A percentile compares a stretch with the other conserved stretches of the same genome.
These are phyloP conservation scores for Orchesellides sinensis DNA, from an alignment of 2,888 invertebrate species.

Conservation along the genomic window DNA sequence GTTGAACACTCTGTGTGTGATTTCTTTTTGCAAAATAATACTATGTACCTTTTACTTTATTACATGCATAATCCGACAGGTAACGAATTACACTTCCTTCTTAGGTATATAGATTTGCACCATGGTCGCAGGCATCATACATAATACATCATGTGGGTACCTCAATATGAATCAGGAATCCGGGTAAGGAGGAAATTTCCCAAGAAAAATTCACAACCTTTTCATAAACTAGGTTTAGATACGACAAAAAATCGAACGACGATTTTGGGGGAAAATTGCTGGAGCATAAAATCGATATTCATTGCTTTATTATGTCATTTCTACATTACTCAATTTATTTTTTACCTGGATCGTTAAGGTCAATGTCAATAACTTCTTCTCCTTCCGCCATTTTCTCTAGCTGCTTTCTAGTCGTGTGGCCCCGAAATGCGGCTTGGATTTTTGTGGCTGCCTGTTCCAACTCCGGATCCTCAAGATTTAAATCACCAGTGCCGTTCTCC, in stretches of 20 bases:
- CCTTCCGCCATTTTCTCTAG: conserved; percentile 65
- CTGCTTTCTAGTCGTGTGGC: conserved; percentile 69
- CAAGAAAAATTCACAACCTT: background rate
- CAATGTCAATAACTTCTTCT: conserved; percentile 74
- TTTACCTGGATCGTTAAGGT: conserved; percentile 74
- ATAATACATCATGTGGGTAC: background rate
- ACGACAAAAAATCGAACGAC: background rate
- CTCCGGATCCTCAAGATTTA: conserved; percentile 72
- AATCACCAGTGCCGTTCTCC: conserved; percentile 62
- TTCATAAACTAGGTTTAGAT: too few species aligned
- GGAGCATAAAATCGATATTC: too few species aligned
- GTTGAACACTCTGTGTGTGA: conserved; percentile 1
- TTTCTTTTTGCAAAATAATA: too few species aligned
- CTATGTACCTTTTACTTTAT: background rate
- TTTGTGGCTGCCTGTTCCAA: conserved; percentile 73
- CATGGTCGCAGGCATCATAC: too few species aligned
- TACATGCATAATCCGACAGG: background rate
- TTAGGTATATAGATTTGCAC: background rate
- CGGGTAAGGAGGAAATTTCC: background rate
- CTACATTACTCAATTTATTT: background rate
- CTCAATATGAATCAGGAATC: background rate
- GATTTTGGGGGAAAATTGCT: too few species aligned
- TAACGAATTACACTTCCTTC: too few species aligned
- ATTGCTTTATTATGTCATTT: background rate
- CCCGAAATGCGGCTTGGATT: conserved; percentile 74